A percentile compares a stretch with the other conserved stretches of the same genome.
Conservation (phyloP, 2,888 invertebrate species). For the Eupithecia dodoneata region DNA sequence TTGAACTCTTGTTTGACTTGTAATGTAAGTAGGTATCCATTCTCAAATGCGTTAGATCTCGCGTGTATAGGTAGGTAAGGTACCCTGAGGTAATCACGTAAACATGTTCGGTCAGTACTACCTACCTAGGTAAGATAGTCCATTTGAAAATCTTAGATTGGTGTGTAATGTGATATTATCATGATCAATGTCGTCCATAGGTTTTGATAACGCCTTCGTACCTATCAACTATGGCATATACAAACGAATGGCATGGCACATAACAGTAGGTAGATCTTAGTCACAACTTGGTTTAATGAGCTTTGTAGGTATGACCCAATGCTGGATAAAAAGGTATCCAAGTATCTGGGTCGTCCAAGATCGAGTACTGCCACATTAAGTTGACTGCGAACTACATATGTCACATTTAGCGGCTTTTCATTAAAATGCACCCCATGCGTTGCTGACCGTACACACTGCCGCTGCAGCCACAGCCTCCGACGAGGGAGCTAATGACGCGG, state of each 20-base stretch:
- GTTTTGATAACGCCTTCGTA: not conserved
- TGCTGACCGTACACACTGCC: constrained; percentile 45
- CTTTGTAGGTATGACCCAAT: not conserved
- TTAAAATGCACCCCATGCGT: not conserved
- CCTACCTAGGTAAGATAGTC: no score
- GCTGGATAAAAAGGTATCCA: not conserved
- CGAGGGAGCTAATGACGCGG: constrained; percentile 52
- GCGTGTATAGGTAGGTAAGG: not conserved
- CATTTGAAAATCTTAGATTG: not conserved
- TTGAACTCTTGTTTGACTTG: constrained; percentile 2
- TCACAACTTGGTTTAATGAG: not conserved
- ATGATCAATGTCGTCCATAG: no score
- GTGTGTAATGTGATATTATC: no score
- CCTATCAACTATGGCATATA: not conserved
- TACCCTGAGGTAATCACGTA: not conserved
- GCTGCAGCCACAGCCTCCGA: constrained; percentile 24
- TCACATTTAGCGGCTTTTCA: not conserved
- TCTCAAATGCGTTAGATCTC: not conserved
- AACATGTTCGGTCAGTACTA: not conserved
- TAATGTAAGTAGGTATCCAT: not conserved
- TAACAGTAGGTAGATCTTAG: not conserved
- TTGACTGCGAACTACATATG: not conserved
- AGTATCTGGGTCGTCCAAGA: not conserved
- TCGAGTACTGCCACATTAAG: not conserved
- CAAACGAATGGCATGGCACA: not conserved